A percentile compares a stretch with the other conserved stretches of the same genome.
Evolutionary conservation across 2,888 invertebrate species (phyloP).

Genomic region (Xanthia togata): DNA sequence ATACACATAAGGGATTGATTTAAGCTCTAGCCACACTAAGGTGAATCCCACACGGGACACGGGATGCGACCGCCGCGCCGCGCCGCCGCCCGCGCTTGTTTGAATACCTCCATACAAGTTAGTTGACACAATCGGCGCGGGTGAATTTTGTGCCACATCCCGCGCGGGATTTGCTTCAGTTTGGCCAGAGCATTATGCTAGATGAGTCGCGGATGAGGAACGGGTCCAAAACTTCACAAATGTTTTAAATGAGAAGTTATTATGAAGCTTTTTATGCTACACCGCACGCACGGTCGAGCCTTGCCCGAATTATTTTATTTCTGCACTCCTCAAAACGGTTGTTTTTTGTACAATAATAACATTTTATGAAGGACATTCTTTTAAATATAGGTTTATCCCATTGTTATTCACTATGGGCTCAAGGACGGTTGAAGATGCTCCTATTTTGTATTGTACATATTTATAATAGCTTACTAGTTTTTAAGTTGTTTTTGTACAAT

Average conservation of each 20-base stretch:
- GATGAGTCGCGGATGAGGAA: too few relatives aligned
- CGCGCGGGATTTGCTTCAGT: too few relatives aligned
- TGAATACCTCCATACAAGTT: not conserved
- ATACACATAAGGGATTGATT: not conserved
- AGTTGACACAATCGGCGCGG: too few relatives aligned
- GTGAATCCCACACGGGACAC: not conserved
- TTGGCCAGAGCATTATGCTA: too few relatives aligned
- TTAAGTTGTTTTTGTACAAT: too few relatives aligned
- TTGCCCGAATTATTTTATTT: not conserved
- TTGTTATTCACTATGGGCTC: not conserved
- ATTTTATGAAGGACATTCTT: not conserved
- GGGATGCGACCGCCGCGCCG: not conserved
- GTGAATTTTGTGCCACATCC: too few relatives aligned
- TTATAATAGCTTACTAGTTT: too few relatives aligned
- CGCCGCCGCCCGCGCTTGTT: not conserved
- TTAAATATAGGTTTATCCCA: too few relatives aligned
- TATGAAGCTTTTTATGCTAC: not conserved
- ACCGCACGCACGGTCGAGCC: not conserved
- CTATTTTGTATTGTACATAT: too few relatives aligned
- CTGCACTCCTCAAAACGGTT: not conserved
- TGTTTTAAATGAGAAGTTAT: not conserved
- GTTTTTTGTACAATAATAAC: not conserved
- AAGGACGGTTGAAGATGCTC: too few relatives aligned
- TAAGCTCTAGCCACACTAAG: not conserved
- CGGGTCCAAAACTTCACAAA: too few relatives aligned